Percentiles rank a stretch among this genome's conserved stretches.
These are phyloP conservation scores for Mormoops blainvillei DNA, from an alignment of 2,113 vertebrate genomes.

Conservation along the genomic window DNA sequence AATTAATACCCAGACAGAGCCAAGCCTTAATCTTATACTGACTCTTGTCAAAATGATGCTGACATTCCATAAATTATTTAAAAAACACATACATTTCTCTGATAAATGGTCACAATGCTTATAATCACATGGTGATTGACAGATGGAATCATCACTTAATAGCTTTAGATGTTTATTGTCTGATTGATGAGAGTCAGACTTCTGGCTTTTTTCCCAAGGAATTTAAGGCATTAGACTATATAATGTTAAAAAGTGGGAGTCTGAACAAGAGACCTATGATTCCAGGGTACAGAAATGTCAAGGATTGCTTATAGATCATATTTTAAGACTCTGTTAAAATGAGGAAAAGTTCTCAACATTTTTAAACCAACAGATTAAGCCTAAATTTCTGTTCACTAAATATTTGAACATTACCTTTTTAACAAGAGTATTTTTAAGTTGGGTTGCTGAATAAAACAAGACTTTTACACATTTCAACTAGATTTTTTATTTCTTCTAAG, in stretches of 20 bases:
- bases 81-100: not conserved
- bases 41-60: not conserved
- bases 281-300: not conserved
- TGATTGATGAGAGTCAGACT: not conserved
- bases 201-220: not conserved
- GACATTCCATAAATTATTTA: not conserved
- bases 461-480: not conserved
- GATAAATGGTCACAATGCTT: not conserved
- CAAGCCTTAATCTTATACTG: not conserved
- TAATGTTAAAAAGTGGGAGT: not conserved
- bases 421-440: not conserved
- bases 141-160: not conserved
- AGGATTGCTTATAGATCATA: not conserved
- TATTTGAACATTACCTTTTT: not conserved
- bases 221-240: not conserved
- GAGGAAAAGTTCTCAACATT: not conserved
- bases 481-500: not conserved
- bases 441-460: not conserved
- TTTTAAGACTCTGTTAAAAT: not conserved
- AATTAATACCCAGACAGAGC: not conserved
- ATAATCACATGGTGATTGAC: not conserved
- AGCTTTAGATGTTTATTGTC: not conserved
- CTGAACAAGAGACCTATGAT: not conserved
- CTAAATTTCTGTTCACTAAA: not conserved
- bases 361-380: not conserved